These are phyloP conservation scores for Gnathonemus echidnorhynchus DNA, from an alignment of 2,113 vertebrate species.

Conservation along the genomic window DNA sequence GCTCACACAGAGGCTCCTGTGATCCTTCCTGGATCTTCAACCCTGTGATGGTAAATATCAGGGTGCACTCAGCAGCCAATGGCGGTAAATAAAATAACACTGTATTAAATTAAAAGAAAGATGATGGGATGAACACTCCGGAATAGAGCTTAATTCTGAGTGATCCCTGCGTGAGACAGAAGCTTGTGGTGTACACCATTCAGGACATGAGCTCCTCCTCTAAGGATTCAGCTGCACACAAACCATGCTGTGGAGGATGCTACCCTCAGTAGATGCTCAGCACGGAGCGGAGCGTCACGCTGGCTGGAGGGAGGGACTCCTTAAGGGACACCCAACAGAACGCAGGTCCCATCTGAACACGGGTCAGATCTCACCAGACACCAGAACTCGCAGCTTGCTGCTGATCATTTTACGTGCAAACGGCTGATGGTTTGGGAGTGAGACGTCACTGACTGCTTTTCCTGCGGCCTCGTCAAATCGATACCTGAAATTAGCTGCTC, in stretches of 20 bases:
- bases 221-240: neutral
- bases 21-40: neutral
- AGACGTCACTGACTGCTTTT: neutral
- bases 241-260: neutral
- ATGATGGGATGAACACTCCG: neutral
- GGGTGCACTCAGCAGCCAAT: neutral
- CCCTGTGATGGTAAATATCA: neutral
- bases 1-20: neutral
- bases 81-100: neutral
- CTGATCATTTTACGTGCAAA: neutral
- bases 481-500: neutral
- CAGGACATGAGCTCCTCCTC: neutral
- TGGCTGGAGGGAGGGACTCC: neutral
- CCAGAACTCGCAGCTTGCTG: neutral
- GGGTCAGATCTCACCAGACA: neutral
- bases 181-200: neutral
- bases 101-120: neutral
- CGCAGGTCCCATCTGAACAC: neutral
- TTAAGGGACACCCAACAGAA: neutral
- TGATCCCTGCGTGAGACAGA: neutral
- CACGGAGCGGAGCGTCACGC: neutral
- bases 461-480: neutral
- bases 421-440: neutral
- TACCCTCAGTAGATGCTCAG: neutral
- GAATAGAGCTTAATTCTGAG: neutral